Evolutionary conservation across 2,797 vertebrate genomes (phyloP).

Genomic region (Cyprinodon diabolis): DNA sequence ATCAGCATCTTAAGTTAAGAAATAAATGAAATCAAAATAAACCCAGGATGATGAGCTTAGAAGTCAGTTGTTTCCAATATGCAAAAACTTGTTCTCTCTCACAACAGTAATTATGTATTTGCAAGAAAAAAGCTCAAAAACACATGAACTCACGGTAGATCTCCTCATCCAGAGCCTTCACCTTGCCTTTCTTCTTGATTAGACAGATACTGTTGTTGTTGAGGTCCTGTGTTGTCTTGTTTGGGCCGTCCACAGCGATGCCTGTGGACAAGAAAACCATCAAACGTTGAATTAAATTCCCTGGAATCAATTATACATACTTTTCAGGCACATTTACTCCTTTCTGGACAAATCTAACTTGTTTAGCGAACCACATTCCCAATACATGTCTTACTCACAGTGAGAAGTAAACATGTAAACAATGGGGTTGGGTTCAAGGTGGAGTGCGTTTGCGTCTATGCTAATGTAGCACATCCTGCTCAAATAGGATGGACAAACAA

Average conservation of each 20-base stretch:
- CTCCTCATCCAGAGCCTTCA: conserved; percentile 92
- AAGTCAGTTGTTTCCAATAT: background rate
- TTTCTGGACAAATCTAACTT: no score
- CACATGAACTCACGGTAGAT: conserved; percentile 86
- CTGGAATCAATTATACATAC: background rate
- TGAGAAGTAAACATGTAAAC: background rate
- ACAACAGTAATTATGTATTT: background rate
- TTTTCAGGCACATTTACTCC: background rate
- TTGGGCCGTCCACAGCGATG: conserved; percentile 89
- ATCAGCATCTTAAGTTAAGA: background rate
- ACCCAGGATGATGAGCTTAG: background rate
- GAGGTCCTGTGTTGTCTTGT: conserved; percentile 79
- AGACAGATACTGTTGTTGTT: conserved; percentile 84
- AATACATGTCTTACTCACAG: background rate
- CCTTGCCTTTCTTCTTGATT: conserved; percentile 94
- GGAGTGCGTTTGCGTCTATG: background rate
- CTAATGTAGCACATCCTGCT: conserved; percentile 39
- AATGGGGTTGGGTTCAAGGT: background rate
- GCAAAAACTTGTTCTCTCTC: background rate
- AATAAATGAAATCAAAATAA: background rate
- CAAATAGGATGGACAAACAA: conserved; percentile 62
- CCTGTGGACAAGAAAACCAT: conserved; percentile 71
- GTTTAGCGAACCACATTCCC: background rate
- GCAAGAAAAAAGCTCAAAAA: background rate
- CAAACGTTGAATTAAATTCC: background rate